phyloP scores from a whole-genome alignment of 2,797 vertebrate genomes.

The Poeciliopsis paucimaculata region DNA sequence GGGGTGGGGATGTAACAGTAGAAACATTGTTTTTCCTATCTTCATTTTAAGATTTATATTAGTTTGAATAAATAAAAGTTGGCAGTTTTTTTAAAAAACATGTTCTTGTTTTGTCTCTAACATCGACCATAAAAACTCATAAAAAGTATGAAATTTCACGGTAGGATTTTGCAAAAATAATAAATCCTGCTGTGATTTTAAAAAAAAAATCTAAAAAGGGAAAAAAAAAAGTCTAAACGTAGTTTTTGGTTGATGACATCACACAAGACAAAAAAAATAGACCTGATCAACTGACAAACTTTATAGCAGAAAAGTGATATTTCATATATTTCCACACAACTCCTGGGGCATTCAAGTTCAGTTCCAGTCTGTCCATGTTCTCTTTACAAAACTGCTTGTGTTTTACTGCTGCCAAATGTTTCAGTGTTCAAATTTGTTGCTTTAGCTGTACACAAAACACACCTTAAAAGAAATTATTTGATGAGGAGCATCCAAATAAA shows the following conservation, averaged over 20 bases:
- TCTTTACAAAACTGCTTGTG: background rate
- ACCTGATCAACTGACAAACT: background rate
- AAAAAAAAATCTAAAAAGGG: too few relatives aligned
- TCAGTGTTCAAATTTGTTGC: background rate
- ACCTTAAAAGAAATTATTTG: background rate
- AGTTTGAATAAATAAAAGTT: background rate
- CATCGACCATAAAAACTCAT: background rate
- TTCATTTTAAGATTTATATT: conserved; percentile 24
- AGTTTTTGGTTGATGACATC: background rate
- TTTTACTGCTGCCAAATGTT: background rate
- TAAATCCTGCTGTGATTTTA: too few relatives aligned
- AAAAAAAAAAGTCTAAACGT: background rate
- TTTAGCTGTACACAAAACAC: background rate
- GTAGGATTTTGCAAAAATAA: background rate
- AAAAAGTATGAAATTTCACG: background rate
- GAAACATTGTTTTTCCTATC: background rate
- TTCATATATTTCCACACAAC: background rate
- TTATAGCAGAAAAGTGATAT: background rate
- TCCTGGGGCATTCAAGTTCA: background rate
- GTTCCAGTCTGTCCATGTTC: background rate
- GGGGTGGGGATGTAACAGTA: conserved; percentile 8
- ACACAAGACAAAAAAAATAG: background rate
- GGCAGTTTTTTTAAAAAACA: background rate
- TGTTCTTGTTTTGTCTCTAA: background rate
- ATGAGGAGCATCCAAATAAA: background rate